A percentile compares a stretch with the other conserved stretches of the same genome.
Evolutionary conservation across 2,888 invertebrate genomes (phyloP).

Genomic region (Eurytoma californica): DNA sequence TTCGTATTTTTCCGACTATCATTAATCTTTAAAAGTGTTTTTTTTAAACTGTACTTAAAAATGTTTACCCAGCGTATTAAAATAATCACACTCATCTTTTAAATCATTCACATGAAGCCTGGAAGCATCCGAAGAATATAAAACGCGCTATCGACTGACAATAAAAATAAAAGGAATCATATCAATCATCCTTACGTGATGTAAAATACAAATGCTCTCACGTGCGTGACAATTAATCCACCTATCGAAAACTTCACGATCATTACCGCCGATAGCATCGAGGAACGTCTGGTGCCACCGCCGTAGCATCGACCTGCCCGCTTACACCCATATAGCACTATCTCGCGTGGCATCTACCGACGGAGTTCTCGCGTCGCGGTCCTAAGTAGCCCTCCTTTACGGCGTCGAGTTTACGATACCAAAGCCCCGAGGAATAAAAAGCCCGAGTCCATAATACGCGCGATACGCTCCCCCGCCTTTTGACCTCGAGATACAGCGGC

Average conservation of each 20-base stretch:
- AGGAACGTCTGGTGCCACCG: too few relatives aligned
- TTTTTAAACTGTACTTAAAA: too few relatives aligned
- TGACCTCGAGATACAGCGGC: constrained; percentile 60
- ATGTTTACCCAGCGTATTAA: too few relatives aligned
- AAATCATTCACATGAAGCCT: too few relatives aligned
- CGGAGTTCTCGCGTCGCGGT: constrained; percentile 8
- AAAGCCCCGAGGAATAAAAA: constrained; percentile 63
- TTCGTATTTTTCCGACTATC: too few relatives aligned
- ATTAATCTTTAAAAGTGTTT: too few relatives aligned
- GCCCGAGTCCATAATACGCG: constrained; percentile 63
- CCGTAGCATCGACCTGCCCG: too few relatives aligned
- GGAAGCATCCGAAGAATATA: too few relatives aligned
- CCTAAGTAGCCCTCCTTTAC: constrained; percentile 40
- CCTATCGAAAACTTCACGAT: neutral
- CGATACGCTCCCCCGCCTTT: constrained; percentile 60
- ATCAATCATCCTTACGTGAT: neutral
- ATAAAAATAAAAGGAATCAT: neutral
- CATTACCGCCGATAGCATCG: neutral
- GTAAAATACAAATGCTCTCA: constrained; percentile 19
- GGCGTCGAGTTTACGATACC: constrained; percentile 63
- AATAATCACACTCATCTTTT: too few relatives aligned
- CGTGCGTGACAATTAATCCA: neutral
- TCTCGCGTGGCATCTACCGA: neutral
- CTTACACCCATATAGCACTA: neutral
- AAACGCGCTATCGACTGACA: too few relatives aligned